Evolutionary conservation across 2,797 vertebrate genomes (phyloP), one percentile per base, ranked within the genome.

Genomic region (Platyrinchus mystaceus): DNA sequence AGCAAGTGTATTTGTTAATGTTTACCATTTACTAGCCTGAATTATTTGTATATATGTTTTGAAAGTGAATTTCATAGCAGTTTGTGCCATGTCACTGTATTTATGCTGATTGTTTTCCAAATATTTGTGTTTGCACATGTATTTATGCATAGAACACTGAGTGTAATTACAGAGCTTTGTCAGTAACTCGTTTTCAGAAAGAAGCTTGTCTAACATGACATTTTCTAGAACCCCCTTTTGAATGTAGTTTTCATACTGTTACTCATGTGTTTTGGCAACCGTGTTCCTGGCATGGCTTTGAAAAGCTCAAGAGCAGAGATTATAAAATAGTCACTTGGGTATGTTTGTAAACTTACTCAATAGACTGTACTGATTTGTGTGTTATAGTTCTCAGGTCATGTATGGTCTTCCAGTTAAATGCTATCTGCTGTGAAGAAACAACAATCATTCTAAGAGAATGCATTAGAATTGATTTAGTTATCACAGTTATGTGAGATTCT

Each of bases 211-310:
- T 82, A 52, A 64, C 8, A 3, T 69, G 68, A 82, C 21, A 7
- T 77, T 79, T 88, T 55, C 46, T 75, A 66, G 56, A 43, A 89
- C 49, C 76, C 66, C 43, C 74, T 91, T 93, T 95, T 91, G 88
- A 92, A 95, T 50, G 76, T 59, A 74, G 30, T 92, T 92, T 92
- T 93, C 8, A 17, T 74, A 83, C 62, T 76, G 43, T 94, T 91
- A 66, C 36, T 96, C 46, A 20, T 78, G 75, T 94, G 83, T 81
- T 62, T 88, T 84, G 53, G 60, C 75, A 95, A 2, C 36, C 23
- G 16, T 2, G 0, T 55, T 94, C 27, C 52, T 89, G 56, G 46
- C 49, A n/a, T 36, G 67, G 50, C 52, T 95, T 86, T 71, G 80
- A 82, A 68, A 94, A 85, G 66, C 34, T 66, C 87, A 90, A 82